Base-by-base conservation (phyloP, 2,113 vertebrate genomes). In the Sinocyclocheilus anophthalmus region DNA sequence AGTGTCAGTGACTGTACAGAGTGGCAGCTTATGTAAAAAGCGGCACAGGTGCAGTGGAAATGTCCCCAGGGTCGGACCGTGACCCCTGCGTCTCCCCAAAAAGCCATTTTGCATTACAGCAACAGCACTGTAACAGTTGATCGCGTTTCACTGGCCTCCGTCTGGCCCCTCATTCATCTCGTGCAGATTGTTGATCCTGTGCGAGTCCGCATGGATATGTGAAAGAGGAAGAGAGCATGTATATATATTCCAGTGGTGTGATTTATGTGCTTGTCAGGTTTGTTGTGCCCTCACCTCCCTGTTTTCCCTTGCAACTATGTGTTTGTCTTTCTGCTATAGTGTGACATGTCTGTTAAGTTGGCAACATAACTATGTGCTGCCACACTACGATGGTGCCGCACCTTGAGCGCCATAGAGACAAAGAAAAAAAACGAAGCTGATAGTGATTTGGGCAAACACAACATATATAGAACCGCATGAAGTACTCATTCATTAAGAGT, bases 21-120 rank as follows among this genome's bases (percentile, higher is more conserved):
- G 8, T 67, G 53, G 53, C 76, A 39, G 50, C 18, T 79, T 79
- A 57, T 80, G 24, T 82, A 53, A 82, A 82, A 0, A 55, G 75
- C 20, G 5, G 63, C 63, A 82, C 80, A 82, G 80, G 80, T 82
- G 80, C 63, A 53, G n/a, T 50, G 63, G 11, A 69, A 82, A 30
- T 69, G 42, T 82, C 80, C 80, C 42, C 24, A 33, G 16, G 24
- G 63, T 37, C 26, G 5, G 13, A 24, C 67, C 22, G 22, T 11
- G 65, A 72, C 67, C 81, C 67, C 20, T 72, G 22, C 33, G 48
- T 70, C 69, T 33, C 50, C 33, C 33, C 67, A 57, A 70, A 83
- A 53, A 73, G 26, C 26, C 5, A 24, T 59, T 83, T 20, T 0
- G 0, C 65, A 50, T 53, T 53, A 53, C 63, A 82, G 80, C n/a